Conservation (phyloP, 1,140 invertebrate species). For the Onthophagus taurus region DNA sequence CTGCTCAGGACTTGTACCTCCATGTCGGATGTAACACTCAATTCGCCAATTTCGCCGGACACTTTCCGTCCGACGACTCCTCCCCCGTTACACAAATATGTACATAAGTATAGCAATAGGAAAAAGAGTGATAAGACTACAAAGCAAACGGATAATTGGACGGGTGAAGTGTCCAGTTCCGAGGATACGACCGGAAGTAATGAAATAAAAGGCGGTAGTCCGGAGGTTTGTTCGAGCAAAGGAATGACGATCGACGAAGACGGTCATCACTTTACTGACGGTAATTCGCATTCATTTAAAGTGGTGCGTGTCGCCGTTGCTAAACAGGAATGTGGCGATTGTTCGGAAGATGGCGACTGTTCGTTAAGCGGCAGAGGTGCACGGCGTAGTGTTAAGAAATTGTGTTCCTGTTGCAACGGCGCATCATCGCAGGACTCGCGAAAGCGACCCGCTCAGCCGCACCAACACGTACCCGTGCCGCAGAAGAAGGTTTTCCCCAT, state of each 20-base stretch:
- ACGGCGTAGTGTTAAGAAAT: conserved; percentile 28
- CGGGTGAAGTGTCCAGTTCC: conserved; percentile 30
- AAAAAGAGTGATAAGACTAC: conserved; percentile 29
- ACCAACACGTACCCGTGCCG: conserved; percentile 24
- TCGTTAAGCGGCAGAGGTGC: conserved; percentile 27
- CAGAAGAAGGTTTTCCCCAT: conserved; percentile 32
- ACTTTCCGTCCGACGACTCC: conserved; percentile 24
- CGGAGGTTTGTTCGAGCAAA: conserved; percentile 19
- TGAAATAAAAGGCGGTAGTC: conserved; percentile 21
- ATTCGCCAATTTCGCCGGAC: conserved; percentile 32
- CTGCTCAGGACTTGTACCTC: conserved; percentile 32
- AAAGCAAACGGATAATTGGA: conserved; percentile 21
- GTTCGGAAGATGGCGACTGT: conserved; percentile 22
- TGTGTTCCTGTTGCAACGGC: conserved; percentile 34
- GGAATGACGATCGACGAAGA: conserved; percentile 20
- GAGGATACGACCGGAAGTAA: conserved; percentile 30
- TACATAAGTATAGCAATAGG: conserved; percentile 36
- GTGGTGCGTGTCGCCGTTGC: conserved; percentile 19
- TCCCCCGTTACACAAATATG: conserved; percentile 31
- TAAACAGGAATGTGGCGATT: conserved; percentile 26
- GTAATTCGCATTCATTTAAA: conserved; percentile 23
- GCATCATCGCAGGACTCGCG: conserved; percentile 22
- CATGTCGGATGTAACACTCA: conserved; percentile 36
- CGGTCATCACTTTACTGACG: conserved; percentile 18
- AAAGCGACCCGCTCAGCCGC: conserved; percentile 27